A percentile compares a stretch with the other conserved stretches of the same genome.
These are phyloP conservation scores for Hypothenemus hampei DNA, from an alignment of 1,140 invertebrate genomes.

Conservation along the genomic window DNA sequence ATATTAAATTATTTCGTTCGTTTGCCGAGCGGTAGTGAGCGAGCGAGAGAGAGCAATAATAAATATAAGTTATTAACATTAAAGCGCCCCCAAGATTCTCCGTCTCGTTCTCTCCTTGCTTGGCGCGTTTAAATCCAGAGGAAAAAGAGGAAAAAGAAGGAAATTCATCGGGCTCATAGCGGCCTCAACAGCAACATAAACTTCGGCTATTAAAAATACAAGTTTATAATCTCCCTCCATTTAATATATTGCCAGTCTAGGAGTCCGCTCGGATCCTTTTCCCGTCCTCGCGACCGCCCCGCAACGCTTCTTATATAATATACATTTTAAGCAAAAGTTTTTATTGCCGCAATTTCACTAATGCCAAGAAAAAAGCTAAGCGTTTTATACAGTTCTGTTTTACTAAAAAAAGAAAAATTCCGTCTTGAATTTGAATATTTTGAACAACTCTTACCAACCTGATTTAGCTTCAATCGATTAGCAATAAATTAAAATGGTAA, in stretches of 20 bases:
- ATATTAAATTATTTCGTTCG: slow-evolving; percentile 46
- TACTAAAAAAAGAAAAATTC: too few relatives aligned
- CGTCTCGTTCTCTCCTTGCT: slow-evolving; percentile 1
- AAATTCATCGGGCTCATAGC: slow-evolving; percentile 40
- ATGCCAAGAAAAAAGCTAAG: slow-evolving; percentile 28
- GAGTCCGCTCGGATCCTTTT: not conserved
- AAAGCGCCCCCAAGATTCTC: not conserved
- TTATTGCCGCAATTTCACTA: slow-evolving; percentile 38
- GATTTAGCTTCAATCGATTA: too few relatives aligned
- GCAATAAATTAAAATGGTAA: too few relatives aligned
- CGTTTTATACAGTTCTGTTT: too few relatives aligned
- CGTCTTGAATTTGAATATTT: too few relatives aligned
- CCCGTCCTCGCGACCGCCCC: not conserved
- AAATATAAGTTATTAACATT: slow-evolving; percentile 18
- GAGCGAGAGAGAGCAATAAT: slow-evolving; percentile 31
- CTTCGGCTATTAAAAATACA: slow-evolving; percentile 43
- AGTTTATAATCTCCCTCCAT: slow-evolving; percentile 43
- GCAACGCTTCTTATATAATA: slow-evolving; percentile 10
- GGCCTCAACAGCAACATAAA: slow-evolving; percentile 42
- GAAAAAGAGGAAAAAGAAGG: slow-evolving; percentile 29
- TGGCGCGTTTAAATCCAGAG: not conserved
- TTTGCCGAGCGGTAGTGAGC: slow-evolving; percentile 20
- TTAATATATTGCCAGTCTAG: slow-evolving; percentile 37
- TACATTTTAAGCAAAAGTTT: slow-evolving; percentile 33
- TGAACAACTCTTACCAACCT: too few relatives aligned